phyloP scores from a whole-genome alignment of 2,113 vertebrate genomes.

The Phoenicopterus ruber region DNA sequence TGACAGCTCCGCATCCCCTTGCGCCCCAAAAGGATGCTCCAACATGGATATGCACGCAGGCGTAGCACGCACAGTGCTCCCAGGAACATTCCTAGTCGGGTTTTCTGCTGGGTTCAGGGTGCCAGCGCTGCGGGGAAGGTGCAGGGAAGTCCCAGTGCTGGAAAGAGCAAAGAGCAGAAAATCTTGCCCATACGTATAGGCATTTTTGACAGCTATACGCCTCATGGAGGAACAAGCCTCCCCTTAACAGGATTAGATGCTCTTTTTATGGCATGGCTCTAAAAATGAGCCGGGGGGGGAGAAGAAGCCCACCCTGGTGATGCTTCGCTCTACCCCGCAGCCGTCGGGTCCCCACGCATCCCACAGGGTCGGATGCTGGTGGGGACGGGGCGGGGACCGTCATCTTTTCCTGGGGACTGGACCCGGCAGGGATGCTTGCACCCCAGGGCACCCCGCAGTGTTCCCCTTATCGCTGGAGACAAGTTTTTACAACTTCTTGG shows the following conservation, averaged over 20 bases:
- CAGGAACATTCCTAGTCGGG: fast-evolving
- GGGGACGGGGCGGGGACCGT: background rate
- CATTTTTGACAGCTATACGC: background rate
- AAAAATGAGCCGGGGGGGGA: background rate
- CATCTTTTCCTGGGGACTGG: background rate
- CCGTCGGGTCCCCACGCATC: fast-evolving
- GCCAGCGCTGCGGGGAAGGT: background rate
- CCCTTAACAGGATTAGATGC: background rate
- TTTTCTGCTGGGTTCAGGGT: background rate
- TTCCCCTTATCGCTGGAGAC: background rate
- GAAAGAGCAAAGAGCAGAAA: background rate
- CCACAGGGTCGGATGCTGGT: background rate
- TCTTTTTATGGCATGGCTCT: background rate
- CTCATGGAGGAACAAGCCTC: background rate
- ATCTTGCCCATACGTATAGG: background rate
- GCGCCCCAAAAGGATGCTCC: background rate
- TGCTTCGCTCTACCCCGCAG: background rate
- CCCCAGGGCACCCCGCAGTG: background rate
- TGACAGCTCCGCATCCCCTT: background rate
- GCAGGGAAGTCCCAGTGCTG: background rate
- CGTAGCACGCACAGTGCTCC: background rate
- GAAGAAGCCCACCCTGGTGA: background rate
- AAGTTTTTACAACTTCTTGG: background rate
- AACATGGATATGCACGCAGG: fast-evolving
- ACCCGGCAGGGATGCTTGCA: fast-evolving